Percentiles rank a stretch among this genome's conserved stretches.
phyloP scores from a whole-genome alignment of 2,888 invertebrate species.

The Acanthoscelides obtectus region DNA sequence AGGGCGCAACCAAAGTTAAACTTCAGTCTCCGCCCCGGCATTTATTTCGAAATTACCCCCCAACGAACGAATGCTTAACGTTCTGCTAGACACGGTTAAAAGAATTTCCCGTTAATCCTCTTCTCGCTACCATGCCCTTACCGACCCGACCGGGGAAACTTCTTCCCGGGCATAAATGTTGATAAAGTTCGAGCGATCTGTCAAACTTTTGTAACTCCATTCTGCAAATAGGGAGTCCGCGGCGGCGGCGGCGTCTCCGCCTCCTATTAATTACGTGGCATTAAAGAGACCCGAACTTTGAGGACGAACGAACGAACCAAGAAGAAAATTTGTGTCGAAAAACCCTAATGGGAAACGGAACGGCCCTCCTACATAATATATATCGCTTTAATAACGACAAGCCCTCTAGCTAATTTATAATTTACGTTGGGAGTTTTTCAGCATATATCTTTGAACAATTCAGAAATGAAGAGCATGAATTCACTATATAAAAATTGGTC shows the following conservation, averaged over 20 bases:
- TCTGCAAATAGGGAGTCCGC: constrained; percentile 28
- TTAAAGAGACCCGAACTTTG: background rate
- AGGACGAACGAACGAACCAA: background rate
- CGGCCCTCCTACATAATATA: background rate
- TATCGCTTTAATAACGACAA: background rate
- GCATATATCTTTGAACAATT: too few relatives aligned
- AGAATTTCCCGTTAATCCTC: constrained; percentile 32
- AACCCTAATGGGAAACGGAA: background rate
- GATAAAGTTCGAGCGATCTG: constrained; percentile 34
- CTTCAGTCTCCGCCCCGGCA: background rate
- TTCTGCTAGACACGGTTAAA: constrained; percentile 10
- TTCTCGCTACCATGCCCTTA: too few relatives aligned
- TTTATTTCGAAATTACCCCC: background rate
- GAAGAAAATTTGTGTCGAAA: background rate
- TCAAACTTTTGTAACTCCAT: constrained; percentile 38
- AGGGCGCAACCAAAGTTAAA: background rate
- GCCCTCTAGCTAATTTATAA: too few relatives aligned
- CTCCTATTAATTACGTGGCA: background rate
- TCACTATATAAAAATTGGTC: too few relatives aligned
- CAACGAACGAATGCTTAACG: background rate
- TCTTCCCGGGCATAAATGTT: constrained; percentile 32
- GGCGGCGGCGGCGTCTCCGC: constrained; percentile 4
- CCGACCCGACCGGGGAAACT: too few relatives aligned
- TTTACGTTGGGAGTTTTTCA: too few relatives aligned
- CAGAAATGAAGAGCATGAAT: too few relatives aligned